Evolutionary conservation across 2,797 vertebrate genomes (phyloP), one percentile per base, ranked within the genome.

Genomic region (Chromis chromis): DNA sequence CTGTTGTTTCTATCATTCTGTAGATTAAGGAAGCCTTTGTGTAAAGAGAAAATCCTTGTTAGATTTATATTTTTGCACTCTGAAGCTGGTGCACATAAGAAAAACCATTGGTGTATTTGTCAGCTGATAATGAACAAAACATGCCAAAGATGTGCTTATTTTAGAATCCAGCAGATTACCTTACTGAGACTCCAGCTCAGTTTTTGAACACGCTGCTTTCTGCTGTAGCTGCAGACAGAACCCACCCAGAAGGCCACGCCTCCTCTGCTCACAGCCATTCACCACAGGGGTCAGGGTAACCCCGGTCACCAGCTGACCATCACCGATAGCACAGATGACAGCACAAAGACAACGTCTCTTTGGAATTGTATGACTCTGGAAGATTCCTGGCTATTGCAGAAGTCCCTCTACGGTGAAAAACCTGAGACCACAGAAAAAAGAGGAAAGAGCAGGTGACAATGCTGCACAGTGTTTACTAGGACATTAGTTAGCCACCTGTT

Each of bases 201-300:
- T 44, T 77, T 90, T 31, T 53, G 86, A 69, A 91, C 52, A 52
- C 87, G 82, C 33, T 78, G 90, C 66, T 83, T 81, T 82, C 91
- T 78, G 64, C 92, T 71, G 7, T 89, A 88, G 89, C 84, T 89
- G 85, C 88, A 75, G 70, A 93, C 78, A 85, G 86, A 92, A 63
- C 91, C 92, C 79, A 91, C 91, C 93, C 94, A 94, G 83, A 95
- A 88, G 70, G 93, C 88, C 19, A 94, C 27, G 16, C 91, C 87
- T 74, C 93, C 84, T 92, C 94, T 92, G 87, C 91, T 94, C 78
- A 91, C 93, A 94, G 95, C 94, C 95, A 95, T 95, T 93, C 91
- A 92, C 81, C 70, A 83, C 79, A 83, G 84, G 86, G 89, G 85
- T 78, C 56, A 17, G 59, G 78, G 60, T 54, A 78, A 89, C 78